Evolutionary conservation across 2,113 vertebrate genomes (phyloP).

Genomic region (Taurulus bubalis): DNA sequence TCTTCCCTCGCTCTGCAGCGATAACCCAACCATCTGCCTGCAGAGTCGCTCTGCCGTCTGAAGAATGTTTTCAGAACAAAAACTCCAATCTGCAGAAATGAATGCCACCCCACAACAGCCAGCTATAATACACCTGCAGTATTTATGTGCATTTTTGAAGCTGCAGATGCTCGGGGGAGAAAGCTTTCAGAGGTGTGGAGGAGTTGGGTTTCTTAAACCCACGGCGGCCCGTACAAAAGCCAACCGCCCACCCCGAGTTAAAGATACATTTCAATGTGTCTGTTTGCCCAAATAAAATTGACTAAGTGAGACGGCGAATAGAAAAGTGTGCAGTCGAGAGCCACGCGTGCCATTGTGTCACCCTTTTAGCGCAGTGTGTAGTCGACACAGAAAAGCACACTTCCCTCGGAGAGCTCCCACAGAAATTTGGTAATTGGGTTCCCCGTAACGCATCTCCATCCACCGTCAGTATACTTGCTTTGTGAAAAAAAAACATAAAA

Average conservation of each 20-base stretch:
- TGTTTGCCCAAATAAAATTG: slow-evolving; percentile 33
- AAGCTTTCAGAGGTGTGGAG: slow-evolving; percentile 51
- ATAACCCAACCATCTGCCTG: slow-evolving; percentile 49
- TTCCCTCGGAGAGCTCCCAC: background rate
- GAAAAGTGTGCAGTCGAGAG: slow-evolving; percentile 5
- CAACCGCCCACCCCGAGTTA: slow-evolving; percentile 56
- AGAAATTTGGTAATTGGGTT: slow-evolving; percentile 23
- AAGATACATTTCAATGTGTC: slow-evolving; percentile 46
- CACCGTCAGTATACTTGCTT: background rate
- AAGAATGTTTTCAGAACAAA: slow-evolving; percentile 60
- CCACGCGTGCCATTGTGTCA: slow-evolving; percentile 11
- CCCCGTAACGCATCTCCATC: background rate
- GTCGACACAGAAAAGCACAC: background rate
- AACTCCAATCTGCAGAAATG: slow-evolving; percentile 66
- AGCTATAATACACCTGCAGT: slow-evolving; percentile 28
- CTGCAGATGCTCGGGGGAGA: slow-evolving; percentile 34
- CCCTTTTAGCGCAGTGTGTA: slow-evolving; percentile 21
- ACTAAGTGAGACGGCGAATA: slow-evolving; percentile 34
- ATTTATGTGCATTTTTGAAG: slow-evolving; percentile 51
- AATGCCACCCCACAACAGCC: slow-evolving; percentile 24
- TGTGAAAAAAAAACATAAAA: background rate
- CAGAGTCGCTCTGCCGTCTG: slow-evolving; percentile 37
- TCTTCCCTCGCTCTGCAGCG: background rate
- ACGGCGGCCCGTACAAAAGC: slow-evolving; percentile 39
- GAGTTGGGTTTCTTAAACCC: slow-evolving; percentile 50